Base-by-base conservation (phyloP, 2,797 vertebrate species). In the Gymnocypris eckloni region DNA sequence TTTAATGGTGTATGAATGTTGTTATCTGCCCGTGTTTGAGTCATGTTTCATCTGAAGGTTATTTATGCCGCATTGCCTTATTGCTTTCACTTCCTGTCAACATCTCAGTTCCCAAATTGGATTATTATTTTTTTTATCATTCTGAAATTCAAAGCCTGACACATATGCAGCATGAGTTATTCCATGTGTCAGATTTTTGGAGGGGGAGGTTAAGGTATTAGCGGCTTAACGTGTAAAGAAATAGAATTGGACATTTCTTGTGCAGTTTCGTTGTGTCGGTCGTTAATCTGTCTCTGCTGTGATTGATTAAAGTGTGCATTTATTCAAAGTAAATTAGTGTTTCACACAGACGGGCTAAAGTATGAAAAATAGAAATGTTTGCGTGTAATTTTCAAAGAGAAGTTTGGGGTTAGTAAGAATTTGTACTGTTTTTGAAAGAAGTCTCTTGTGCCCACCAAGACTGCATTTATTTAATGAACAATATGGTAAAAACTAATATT, bases 51-150 rank as follows among this genome's bases (percentile, higher is more conserved):
- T 67, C 77, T 52, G 20, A 48, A 54, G 64, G 64, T 59, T 54
- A 12, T 50, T 77, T 77, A 77, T 67, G 33, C 45, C 1, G 1
- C 25, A 16, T 28, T 71, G 25, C 66, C 50, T 85, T 52, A n/a
- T 50, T 72, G 37, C 52, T 61, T 59, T 28, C 20, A 48, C 13
- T 72, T 85, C 64, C 56, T 45, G 11, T 64, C 59, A 69, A 54
- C 61, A 18, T 79, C 61, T 45, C 25, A 41, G 18, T 67, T 83
- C 10, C 10, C 43, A 45, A 83, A 87, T 84, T 81, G 50, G 77
- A 81, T 87, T 64, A 81, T 87, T 64, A 20, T 41, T 81, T 70
- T n/a, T 18, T 72, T 70, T n/a, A 8, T 41, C 39, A 83, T 72
- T 73, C 81, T 67, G 9, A 69, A 70, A 69, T 81, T 43, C 7